Evolutionary conservation across 2,888 invertebrate species (phyloP), one percentile per base, ranked within the genome.

Genomic region (Brenthis daphne): DNA sequence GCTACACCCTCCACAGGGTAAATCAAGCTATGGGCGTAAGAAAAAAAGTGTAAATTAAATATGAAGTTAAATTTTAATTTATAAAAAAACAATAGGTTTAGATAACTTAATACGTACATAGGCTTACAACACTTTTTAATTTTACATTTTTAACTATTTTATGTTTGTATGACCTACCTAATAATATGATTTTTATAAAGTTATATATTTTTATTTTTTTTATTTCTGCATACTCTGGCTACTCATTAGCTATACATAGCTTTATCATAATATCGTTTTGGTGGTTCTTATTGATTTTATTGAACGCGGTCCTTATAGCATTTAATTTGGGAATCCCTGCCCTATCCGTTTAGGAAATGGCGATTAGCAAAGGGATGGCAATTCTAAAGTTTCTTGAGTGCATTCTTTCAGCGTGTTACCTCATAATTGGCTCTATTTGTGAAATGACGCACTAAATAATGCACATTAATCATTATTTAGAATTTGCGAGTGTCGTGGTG

Each of bases 351-450:
- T 6, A n/a, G 53, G 61, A 53, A 53, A 37, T 63, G 61, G 20
- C 37, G 33, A 33, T 53, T 51, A 60, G 60, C 14, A 50, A 70
- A 68, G 68, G 65, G 57, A 67, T 61, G 64, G 61, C 47, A 67
- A 61, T 29, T 13, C 50, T 5, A 54, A 56, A n/a, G 58, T 16
- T 79, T 78, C 66, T 76, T 75, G 56, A 65, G 65, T 54, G 71
- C 66, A 84, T 84, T 81, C 78, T 69, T 73, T 6, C 63, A 72
- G 64, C 77, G 75, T 84, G 83, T 83, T 77, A 67, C 58, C 69
- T 63, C 65, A 70, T 71, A 69, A 77, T 72, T 76, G 72, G 69
- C 57, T 71, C 54, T 72, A 73, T 71, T 74, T 71, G 70, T 72
- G 64, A 73, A 70, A 69, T 66, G 65, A 66, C 55, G 66, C 63